phyloP scores from a whole-genome alignment of 2,888 invertebrate species.

The Coelogynopora nodosa region DNA sequence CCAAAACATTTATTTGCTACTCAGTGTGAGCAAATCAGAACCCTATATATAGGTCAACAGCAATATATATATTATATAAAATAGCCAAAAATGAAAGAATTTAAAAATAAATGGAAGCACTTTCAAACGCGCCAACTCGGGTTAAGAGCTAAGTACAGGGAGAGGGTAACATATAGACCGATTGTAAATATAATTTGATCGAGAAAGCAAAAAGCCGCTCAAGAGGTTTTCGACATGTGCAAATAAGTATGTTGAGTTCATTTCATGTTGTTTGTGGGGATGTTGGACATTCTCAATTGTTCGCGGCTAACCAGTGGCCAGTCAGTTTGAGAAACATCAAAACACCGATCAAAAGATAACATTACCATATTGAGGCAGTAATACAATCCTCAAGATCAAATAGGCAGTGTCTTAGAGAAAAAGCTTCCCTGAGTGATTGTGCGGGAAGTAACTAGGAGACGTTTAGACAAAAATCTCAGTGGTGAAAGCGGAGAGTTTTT shows the following conservation, averaged over 20 bases:
- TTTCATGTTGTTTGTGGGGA: neutral
- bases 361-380: neutral
- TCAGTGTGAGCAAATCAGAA: too few species aligned
- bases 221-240: conserved; percentile 3
- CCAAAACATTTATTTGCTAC: neutral
- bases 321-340: neutral
- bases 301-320: neutral
- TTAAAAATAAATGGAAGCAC: neutral
- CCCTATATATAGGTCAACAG: neutral
- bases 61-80: neutral
- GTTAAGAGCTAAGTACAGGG: too few species aligned
- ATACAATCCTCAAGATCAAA: neutral
- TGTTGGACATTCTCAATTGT: neutral
- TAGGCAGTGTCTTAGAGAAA: neutral
- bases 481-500: neutral
- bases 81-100: too few species aligned
- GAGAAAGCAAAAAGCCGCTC: neutral
- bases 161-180: too few species aligned
- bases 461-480: neutral
- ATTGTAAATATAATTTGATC: too few species aligned
- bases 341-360: neutral
- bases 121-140: too few species aligned
- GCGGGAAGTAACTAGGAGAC: too few species aligned
- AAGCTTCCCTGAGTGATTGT: too few species aligned
- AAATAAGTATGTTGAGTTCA: neutral